Base-by-base conservation (phyloP, 2,888 invertebrate genomes). In the Biston stratarius region DNA sequence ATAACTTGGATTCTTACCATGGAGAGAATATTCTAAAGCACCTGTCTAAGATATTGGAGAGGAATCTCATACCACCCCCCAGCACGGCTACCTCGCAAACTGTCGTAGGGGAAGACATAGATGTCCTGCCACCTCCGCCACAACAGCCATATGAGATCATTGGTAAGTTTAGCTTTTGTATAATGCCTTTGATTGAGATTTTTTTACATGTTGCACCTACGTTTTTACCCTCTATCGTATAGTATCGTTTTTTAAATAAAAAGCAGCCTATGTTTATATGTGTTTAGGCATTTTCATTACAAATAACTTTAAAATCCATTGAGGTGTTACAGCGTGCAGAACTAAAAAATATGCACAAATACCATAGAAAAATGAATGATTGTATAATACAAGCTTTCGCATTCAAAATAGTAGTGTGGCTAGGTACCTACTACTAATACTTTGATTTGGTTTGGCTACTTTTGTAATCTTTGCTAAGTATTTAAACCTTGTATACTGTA, bases 1-100 rank as follows among this genome's bases (percentile, higher is more conserved):
- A 95, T 82, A 94, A 95, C 71, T 84, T 95, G 52, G 95, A 96
- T 81, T 94, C 94, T n/a, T 96, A 94, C 80, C 94, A 95, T 73
- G 94, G 95, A 10, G 88, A 89, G 76, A 87, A 89, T 75, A 79
- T 95, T 58, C 80, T 94, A 42, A 89, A 93, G 47, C 83, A 88
- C 69, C 59, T 92, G 1, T 75, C 83, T 0, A 90, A 90, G 69
- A 70, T 92, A n/a, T 69, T 86, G 12, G 86, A 88, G 40, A 86
- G 81, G 68, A 88, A 89, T 74, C 73, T 62, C 3, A 74, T 76
- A 55, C 74, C 10, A 9, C 42, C 48, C 6, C 5, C 83, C 0
- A 78, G 79, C 3, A 82, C 73, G 59, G 78, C 81, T 11, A 74
- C 84, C 6, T 86, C 87, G 12, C 74, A 79, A 64, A 81, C 83